These are phyloP conservation scores for Drosophila formosana DNA, from an alignment of 2,888 invertebrate species.

Conservation along the genomic window DNA sequence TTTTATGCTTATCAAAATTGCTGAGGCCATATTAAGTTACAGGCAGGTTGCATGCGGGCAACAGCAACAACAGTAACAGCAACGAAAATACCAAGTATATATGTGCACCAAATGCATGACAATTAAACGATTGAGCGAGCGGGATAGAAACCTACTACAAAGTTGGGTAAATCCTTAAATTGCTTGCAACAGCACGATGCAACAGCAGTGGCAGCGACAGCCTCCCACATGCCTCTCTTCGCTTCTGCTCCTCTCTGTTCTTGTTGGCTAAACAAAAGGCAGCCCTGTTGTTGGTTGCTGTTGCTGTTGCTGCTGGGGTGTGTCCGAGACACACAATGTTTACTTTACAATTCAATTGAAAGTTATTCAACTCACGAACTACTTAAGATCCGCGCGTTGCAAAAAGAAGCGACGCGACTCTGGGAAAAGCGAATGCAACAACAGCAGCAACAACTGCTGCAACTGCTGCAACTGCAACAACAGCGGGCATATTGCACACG, in stretches of 20 bases:
- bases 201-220: conserved; percentile 16
- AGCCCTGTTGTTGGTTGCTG: conserved; percentile 41
- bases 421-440: conserved; percentile 65
- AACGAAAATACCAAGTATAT: neutral
- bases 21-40: conserved; percentile 73
- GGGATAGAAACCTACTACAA: neutral
- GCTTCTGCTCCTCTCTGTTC: conserved; percentile 37
- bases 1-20: conserved; percentile 79
- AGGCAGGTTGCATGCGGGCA: conserved; percentile 75
- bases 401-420: conserved; percentile 67
- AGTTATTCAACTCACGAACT: conserved; percentile 83
- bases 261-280: conserved; percentile 63
- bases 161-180: conserved; percentile 72
- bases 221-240: conserved; percentile 31
- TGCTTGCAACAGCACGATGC: conserved; percentile 67
- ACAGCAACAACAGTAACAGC: conserved; percentile 30
- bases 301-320: conserved; percentile 60
- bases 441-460: conserved; percentile 40
- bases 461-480: conserved; percentile 17
- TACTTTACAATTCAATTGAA: conserved; percentile 83
- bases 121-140: conserved; percentile 59
- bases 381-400: conserved; percentile 76
- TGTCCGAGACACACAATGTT: conserved; percentile 77
- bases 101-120: conserved; percentile 77
- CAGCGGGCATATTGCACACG: conserved; percentile 72